These are phyloP conservation scores for Raja brachyura DNA, from an alignment of 2,113 vertebrate species.

Conservation along the genomic window DNA sequence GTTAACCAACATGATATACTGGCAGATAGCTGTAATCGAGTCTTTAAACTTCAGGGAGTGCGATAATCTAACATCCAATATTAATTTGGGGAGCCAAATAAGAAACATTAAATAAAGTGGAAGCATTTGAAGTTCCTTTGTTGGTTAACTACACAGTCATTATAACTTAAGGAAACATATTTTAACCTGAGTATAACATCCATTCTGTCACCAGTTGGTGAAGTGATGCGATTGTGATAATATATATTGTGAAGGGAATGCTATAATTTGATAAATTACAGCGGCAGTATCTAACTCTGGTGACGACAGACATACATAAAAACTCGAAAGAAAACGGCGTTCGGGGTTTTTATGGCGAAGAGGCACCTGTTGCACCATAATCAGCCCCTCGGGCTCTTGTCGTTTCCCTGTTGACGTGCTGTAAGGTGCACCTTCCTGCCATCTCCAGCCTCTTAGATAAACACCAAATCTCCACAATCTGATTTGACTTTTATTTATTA, in stretches of 20 bases:
- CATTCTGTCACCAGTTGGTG: background rate
- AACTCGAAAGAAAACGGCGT: background rate
- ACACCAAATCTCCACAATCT: background rate
- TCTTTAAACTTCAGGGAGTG: background rate
- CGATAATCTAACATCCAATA: background rate
- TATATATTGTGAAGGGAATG: background rate
- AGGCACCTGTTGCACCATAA: constrained; percentile 26
- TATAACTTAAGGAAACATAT: background rate
- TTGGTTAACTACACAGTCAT: background rate
- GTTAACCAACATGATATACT: background rate
- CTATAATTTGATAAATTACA: background rate
- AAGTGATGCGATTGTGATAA: background rate
- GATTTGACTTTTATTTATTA: background rate
- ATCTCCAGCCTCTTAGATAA: background rate
- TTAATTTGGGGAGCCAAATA: background rate
- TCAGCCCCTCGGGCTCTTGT: background rate
- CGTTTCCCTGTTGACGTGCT: background rate
- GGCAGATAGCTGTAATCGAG: background rate
- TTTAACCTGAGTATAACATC: background rate
- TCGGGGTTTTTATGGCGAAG: background rate
- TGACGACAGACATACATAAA: background rate
- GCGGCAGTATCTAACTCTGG: background rate
- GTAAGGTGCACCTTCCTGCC: background rate
- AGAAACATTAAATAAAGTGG: background rate
- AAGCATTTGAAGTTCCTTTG: background rate